These are phyloP conservation scores for Arenicola marina DNA, from an alignment of 2,888 invertebrate species.

Conservation along the genomic window DNA sequence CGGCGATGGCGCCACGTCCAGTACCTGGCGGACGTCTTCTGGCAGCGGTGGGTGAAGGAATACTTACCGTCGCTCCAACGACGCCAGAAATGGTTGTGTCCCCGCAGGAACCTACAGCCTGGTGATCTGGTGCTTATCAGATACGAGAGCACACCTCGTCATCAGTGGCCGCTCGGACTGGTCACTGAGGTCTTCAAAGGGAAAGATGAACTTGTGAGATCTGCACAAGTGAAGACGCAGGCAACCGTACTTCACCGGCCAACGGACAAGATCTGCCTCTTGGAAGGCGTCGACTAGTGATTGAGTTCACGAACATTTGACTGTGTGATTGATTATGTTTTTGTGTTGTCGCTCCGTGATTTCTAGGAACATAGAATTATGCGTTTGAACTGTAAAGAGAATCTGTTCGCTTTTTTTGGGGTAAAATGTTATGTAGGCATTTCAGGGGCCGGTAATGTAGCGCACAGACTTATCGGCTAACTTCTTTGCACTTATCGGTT, in stretches of 20 bases:
- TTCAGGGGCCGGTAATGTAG: too few species aligned
- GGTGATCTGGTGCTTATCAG: neutral
- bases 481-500: too few species aligned
- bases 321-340: too few species aligned
- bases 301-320: too few species aligned
- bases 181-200: neutral
- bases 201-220: neutral
- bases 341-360: too few species aligned
- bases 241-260: neutral
- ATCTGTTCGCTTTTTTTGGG: too few species aligned
- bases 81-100: neutral
- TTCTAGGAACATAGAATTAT: too few species aligned
- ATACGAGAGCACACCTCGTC: neutral
- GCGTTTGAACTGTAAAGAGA: too few species aligned
- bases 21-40: neutral
- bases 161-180: neutral
- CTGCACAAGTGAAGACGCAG: neutral
- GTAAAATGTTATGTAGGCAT: too few species aligned
- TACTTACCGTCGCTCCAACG: neutral
- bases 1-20: neutral
- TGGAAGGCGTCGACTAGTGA: too few species aligned
- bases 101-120: neutral
- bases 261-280: neutral
- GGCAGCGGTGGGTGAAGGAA: neutral
- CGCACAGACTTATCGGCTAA: too few species aligned